phyloP scores from a whole-genome alignment of 2,888 invertebrate species.

The Disparrhopalites patrizii region DNA sequence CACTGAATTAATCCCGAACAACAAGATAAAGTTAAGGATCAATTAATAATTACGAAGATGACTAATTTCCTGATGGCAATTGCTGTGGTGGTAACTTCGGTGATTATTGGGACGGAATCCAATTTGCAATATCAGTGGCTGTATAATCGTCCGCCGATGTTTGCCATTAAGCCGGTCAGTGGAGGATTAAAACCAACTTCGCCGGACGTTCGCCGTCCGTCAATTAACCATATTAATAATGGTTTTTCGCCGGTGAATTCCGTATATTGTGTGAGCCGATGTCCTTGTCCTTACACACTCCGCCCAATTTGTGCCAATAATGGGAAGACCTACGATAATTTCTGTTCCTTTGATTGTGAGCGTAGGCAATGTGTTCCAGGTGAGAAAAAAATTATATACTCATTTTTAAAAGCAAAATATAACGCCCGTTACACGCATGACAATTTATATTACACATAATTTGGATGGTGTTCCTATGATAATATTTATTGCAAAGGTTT shows the following conservation, averaged over 20 bases:
- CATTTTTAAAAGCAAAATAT: no score
- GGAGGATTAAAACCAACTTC: not conserved
- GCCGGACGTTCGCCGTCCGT: not conserved
- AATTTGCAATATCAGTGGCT: not conserved
- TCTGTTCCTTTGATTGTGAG: slow-evolving; percentile 8
- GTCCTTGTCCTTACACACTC: slow-evolving; percentile 13
- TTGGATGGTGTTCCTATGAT: no score
- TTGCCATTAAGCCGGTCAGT: not conserved
- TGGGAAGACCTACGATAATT: slow-evolving; percentile 4
- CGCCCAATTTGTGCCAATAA: slow-evolving; percentile 14
- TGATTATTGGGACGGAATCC: not conserved
- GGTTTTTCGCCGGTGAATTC: no score
- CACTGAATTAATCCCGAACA: no score
- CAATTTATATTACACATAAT: no score
- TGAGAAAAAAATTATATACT: no score
- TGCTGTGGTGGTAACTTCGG: not conserved
- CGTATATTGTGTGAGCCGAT: not conserved
- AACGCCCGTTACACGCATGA: no score
- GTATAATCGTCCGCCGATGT: slow-evolving; percentile 12
- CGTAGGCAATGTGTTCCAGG: slow-evolving; percentile 2
- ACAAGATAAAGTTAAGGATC: no score
- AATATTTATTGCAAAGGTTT: no score
- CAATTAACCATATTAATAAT: no score
- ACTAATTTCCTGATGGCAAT: not conserved
- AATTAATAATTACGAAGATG: not conserved